Evolutionary conservation across 64 coral and sea anemone genomes (phyloP).

Genomic region (Porites australiensis): DNA sequence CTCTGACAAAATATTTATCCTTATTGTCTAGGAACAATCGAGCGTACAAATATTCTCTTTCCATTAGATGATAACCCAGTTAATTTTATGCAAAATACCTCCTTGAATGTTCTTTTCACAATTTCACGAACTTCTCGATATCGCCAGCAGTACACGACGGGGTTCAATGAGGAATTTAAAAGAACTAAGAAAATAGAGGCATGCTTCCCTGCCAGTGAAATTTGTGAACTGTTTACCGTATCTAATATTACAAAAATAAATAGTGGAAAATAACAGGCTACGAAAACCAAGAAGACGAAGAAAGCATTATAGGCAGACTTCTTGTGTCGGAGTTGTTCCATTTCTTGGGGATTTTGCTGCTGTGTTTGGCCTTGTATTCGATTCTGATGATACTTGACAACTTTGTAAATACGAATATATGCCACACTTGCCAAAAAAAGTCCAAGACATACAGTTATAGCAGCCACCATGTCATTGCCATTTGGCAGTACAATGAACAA

Average conservation of each 20-base stretch:
- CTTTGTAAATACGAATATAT: neutral
- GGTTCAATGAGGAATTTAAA: neutral
- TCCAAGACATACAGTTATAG: neutral
- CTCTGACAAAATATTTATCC: too few relatives aligned
- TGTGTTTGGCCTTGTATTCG: neutral
- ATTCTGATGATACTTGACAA: neutral
- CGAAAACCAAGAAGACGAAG: neutral
- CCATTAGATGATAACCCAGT: too few relatives aligned
- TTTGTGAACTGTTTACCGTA: neutral
- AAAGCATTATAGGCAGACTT: neutral
- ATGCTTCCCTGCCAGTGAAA: neutral
- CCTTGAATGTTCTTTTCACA: neutral
- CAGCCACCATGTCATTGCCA: neutral
- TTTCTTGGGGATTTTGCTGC: neutral
- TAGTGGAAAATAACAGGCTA: neutral
- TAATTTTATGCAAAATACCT: neutral
- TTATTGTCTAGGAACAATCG: too few relatives aligned
- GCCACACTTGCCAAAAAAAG: neutral
- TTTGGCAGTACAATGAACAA: neutral
- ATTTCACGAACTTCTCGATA: neutral
- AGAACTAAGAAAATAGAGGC: neutral
- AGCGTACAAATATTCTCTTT: too few relatives aligned
- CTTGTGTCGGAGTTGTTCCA: neutral
- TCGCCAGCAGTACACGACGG: neutral
- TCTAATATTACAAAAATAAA: neutral